These are phyloP conservation scores for Melanargia galathea DNA, from an alignment of 2,888 invertebrate genomes.

Conservation along the genomic window DNA sequence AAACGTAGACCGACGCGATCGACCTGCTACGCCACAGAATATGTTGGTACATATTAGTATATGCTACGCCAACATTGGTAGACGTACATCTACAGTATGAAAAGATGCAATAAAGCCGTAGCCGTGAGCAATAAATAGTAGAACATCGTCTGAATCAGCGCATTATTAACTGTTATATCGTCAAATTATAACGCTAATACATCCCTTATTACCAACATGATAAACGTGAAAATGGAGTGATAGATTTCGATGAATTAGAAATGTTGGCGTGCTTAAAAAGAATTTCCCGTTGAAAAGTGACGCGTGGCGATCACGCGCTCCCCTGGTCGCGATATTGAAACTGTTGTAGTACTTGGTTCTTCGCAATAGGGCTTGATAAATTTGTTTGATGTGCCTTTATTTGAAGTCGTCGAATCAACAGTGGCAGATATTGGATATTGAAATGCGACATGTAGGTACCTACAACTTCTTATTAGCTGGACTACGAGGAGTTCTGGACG, in stretches of 20 bases:
- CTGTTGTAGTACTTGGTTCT: constrained; percentile 9
- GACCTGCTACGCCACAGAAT: no score
- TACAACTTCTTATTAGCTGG: no score
- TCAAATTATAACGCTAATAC: constrained; percentile 11
- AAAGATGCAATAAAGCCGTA: constrained; percentile 56
- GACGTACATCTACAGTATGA: no score
- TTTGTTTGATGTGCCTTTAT: constrained; percentile 38
- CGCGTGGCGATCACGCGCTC: constrained; percentile 36
- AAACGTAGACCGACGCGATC: no score
- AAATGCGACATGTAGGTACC: no score
- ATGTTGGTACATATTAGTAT: no score
- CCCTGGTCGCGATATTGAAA: constrained; percentile 27
- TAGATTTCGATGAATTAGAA: background rate
- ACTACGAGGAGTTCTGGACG: no score
- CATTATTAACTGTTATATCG: background rate
- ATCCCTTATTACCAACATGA: background rate
- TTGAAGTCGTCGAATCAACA: constrained; percentile 39
- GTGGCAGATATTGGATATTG: background rate
- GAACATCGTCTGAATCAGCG: constrained; percentile 41
- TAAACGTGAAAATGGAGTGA: constrained; percentile 16
- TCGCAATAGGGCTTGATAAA: constrained; percentile 28
- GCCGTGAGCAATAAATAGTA: constrained; percentile 53
- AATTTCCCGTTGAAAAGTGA: constrained; percentile 27
- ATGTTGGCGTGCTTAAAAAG: constrained; percentile 19
- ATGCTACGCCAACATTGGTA: no score